A percentile compares a stretch with the other conserved stretches of the same genome.
These are phyloP conservation scores for Betta splendens DNA, from an alignment of 2,797 vertebrate species.

Conservation along the genomic window DNA sequence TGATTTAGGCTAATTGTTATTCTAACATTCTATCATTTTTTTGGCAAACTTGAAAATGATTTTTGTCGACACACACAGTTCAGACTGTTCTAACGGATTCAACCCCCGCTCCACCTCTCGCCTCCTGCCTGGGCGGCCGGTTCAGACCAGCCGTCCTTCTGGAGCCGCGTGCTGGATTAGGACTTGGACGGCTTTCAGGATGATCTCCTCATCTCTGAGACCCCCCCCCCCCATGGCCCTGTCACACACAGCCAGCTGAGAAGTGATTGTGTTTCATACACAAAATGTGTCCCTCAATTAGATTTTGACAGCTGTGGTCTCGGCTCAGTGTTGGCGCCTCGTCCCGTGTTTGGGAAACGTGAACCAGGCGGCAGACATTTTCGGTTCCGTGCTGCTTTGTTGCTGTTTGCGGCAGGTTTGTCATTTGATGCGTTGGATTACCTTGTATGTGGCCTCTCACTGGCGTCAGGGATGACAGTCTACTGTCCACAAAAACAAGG, in stretches of 20 bases:
- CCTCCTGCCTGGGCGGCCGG: constrained; percentile 29
- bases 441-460: too few species aligned
- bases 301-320: constrained; percentile 11
- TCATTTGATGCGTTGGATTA: too few species aligned
- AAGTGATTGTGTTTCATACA: constrained; percentile 12
- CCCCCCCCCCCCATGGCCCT: constrained; percentile 5
- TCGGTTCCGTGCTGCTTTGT: neutral
- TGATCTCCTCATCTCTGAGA: constrained; percentile 49
- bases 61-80: too few species aligned
- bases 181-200: constrained; percentile 61
- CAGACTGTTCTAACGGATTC: too few species aligned
- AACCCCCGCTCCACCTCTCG: too few species aligned
- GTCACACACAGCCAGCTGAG: constrained; percentile 26
- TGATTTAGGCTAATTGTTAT: constrained; percentile 24
- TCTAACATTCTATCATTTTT: too few species aligned
- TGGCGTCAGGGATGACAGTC: too few species aligned
- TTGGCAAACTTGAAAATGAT: too few species aligned
- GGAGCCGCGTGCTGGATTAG: constrained; percentile 61
- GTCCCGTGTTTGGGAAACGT: neutral
- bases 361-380: neutral
- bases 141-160: constrained; percentile 48
- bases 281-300: constrained; percentile 30
- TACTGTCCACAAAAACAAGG: too few species aligned
- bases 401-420: too few species aligned
- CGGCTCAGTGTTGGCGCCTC: constrained; percentile 7